These are phyloP conservation scores for Pseudomugil tenellus DNA, from an alignment of 2,797 vertebrate species.

Conservation along the genomic window DNA sequence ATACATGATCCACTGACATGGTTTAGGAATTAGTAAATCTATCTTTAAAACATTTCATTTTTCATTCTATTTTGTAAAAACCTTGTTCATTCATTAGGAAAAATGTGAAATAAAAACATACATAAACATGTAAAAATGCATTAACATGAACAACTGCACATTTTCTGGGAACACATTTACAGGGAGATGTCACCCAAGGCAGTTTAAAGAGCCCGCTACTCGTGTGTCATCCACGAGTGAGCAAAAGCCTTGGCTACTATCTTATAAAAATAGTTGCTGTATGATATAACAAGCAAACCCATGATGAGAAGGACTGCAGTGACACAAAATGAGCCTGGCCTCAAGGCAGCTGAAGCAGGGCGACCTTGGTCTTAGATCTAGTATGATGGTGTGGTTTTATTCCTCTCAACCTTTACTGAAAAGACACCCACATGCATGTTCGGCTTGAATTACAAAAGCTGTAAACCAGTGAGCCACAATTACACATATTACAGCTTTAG, in stretches of 20 bases:
- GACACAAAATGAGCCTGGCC: constrained; percentile 47
- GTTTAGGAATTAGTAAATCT: too few relatives aligned
- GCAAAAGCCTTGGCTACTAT: constrained; percentile 54
- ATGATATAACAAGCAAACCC: constrained; percentile 51
- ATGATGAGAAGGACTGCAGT: constrained; percentile 43
- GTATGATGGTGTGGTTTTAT: constrained; percentile 1
- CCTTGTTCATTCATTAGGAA: background rate
- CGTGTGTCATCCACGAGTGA: constrained; percentile 53
- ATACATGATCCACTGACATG: too few relatives aligned
- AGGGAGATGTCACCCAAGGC: constrained; percentile 49
- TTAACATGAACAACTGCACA: constrained; percentile 1
- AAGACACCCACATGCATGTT: background rate
- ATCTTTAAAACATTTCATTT: too few relatives aligned
- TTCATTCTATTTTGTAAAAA: too few relatives aligned
- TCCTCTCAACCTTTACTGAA: background rate
- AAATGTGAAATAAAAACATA: too few relatives aligned
- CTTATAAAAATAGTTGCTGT: constrained; percentile 59
- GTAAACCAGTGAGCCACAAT: constrained; percentile 7
- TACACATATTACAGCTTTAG: constrained; percentile 18
- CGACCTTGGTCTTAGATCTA: constrained; percentile 43
- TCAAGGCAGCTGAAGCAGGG: constrained; percentile 25
- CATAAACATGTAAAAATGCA: background rate
- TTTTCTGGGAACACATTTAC: constrained; percentile 17
- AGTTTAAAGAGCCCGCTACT: constrained; percentile 20
- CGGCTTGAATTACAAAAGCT: constrained; percentile 2